Evolutionary conservation across 1,140 invertebrate genomes (phyloP).

Genomic region (Papilio dardanus): DNA sequence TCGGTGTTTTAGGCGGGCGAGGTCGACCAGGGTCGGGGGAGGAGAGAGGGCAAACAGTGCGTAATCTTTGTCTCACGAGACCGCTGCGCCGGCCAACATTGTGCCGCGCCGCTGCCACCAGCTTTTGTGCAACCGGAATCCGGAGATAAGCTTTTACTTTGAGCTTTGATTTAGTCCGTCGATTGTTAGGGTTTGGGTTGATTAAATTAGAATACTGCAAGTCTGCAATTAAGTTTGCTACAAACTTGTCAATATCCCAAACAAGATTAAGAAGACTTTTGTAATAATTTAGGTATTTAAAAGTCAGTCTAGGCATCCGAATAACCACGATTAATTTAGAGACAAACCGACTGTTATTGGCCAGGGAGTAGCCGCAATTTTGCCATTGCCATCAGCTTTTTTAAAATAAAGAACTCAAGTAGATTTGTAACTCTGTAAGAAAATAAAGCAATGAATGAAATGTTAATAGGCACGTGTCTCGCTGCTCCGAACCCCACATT

Average conservation of each 20-base stretch:
- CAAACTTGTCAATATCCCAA: background rate
- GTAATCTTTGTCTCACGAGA: conserved; percentile 72
- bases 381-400: background rate
- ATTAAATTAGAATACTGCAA: conserved; percentile 22
- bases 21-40: conserved; percentile 42
- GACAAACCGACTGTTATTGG: background rate
- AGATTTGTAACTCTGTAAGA: conserved; percentile 58
- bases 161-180: conserved; percentile 55
- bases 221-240: background rate
- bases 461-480: conserved; percentile 63
- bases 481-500: conserved; percentile 66
- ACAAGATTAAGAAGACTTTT: background rate
- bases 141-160: conserved; percentile 66
- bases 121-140: conserved; percentile 62
- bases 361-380: background rate
- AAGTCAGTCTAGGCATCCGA: background rate
- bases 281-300: background rate
- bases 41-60: conserved; percentile 58
- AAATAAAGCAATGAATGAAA: conserved; percentile 69
- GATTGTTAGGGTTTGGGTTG: conserved; percentile 46
- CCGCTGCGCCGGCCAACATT: conserved; percentile 59
- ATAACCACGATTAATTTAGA: background rate
- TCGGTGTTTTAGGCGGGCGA: conserved; percentile 50
- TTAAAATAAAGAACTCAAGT: conserved; percentile 43
- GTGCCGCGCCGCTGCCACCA: conserved; percentile 52